Percentiles rank a stretch among this genome's conserved stretches.
These are phyloP conservation scores for Pseudanteris insignis DNA, from an alignment of 2,888 invertebrate genomes.

Conservation along the genomic window DNA sequence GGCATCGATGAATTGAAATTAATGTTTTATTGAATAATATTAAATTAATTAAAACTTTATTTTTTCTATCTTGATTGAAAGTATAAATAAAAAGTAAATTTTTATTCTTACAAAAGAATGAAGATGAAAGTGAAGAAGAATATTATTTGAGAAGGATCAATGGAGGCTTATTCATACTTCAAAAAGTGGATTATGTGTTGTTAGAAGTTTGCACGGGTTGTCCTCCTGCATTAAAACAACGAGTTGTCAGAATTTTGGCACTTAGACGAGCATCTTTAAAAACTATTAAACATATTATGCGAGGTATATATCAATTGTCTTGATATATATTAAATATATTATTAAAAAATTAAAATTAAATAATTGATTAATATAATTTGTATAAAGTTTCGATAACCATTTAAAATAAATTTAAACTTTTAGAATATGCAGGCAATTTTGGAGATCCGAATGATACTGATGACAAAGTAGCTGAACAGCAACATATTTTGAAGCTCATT, in stretches of 20 bases:
- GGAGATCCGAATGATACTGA: slow-evolving; percentile 88
- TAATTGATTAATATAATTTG: no score
- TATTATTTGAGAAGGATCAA: slow-evolving; percentile 90
- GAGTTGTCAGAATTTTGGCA: slow-evolving; percentile 88
- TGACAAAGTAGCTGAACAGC: slow-evolving; percentile 88
- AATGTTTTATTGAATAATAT: no score
- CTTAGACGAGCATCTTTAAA: slow-evolving; percentile 90
- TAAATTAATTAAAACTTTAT: no score
- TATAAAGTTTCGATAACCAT: no score
- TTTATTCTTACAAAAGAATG: slow-evolving; percentile 58
- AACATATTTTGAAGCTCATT: slow-evolving; percentile 89
- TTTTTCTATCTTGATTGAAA: no score
- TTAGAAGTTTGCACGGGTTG: slow-evolving; percentile 81
- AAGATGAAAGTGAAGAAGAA: slow-evolving; percentile 83
- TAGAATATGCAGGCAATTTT: slow-evolving; percentile 95
- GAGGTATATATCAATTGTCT: no score
- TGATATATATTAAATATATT: no score
- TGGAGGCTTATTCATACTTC: slow-evolving; percentile 94
- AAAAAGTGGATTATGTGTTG: slow-evolving; percentile 90
- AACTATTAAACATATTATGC: slow-evolving; percentile 91
- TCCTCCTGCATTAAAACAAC: slow-evolving; percentile 80
- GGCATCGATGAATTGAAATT: no score
- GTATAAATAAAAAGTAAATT: no score
- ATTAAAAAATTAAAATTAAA: neutral
- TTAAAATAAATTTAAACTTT: slow-evolving; percentile 1